Evolutionary conservation across 1,140 invertebrate species (phyloP).

Genomic region (Apis cerana): DNA sequence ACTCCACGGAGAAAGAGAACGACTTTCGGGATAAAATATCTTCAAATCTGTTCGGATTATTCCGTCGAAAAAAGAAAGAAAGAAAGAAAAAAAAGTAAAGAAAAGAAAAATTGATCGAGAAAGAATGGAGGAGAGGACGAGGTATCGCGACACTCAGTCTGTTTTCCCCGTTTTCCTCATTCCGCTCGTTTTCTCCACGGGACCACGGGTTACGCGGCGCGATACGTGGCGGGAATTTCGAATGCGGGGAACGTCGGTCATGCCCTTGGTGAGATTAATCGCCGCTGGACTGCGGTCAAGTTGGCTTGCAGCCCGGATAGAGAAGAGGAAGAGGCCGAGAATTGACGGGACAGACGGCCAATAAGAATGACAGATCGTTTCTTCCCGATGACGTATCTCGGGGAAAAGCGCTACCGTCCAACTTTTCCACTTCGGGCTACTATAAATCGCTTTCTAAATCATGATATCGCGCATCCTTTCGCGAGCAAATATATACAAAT

Average conservation of each 20-base stretch:
- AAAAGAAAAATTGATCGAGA: neutral
- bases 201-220: conserved; percentile 44
- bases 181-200: conserved; percentile 14
- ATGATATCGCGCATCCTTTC: neutral
- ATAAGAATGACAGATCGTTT: conserved; percentile 56
- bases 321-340: conserved; percentile 72
- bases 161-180: neutral
- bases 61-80: no score
- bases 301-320: conserved; percentile 79
- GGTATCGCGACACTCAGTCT: no score
- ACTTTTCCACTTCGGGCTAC: neutral
- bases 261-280: conserved; percentile 80
- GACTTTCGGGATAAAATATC: no score
- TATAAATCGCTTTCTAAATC: conserved; percentile 11
- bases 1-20: no score
- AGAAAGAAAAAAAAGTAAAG: no score
- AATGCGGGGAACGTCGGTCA: conserved; percentile 72
- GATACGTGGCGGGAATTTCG: conserved; percentile 72
- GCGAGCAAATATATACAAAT: neutral
- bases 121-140: no score
- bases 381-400: neutral
- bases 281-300: conserved; percentile 61
- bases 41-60: no score
- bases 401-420: neutral
- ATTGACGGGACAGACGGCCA: conserved; percentile 46